phyloP scores from a whole-genome alignment of 2,888 invertebrate genomes.

The Trichogramma dendrolimi region DNA sequence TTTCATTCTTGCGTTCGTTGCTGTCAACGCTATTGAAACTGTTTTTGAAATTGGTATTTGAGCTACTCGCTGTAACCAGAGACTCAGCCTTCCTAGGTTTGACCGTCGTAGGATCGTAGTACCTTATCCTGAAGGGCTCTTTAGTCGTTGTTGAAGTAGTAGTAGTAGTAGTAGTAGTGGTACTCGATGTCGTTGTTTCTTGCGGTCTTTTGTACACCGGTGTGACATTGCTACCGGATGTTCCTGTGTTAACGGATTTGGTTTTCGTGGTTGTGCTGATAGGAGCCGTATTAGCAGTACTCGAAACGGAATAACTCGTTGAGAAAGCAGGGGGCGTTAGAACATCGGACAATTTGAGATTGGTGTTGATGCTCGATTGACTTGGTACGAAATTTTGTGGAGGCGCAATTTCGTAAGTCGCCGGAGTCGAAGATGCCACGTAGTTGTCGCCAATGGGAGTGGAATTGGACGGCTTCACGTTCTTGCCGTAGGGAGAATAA shows the following conservation, averaged over 20 bases:
- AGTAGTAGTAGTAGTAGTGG: slow-evolving; percentile 13
- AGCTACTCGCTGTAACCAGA: slow-evolving; percentile 38
- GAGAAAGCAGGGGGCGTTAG: slow-evolving; percentile 28
- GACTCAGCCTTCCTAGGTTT: slow-evolving; percentile 32
- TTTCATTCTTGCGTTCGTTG: slow-evolving; percentile 27
- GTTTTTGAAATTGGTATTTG: slow-evolving; percentile 39
- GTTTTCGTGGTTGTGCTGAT: slow-evolving; percentile 5
- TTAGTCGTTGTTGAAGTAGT: slow-evolving; percentile 21
- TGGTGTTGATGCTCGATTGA: slow-evolving; percentile 10
- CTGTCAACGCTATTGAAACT: slow-evolving; percentile 31
- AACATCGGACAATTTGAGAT: slow-evolving; percentile 27
- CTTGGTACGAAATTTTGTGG: slow-evolving; percentile 27
- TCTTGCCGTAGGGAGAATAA: slow-evolving; percentile 54
- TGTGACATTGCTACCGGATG: slow-evolving; percentile 12
- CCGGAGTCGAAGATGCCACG: slow-evolving; percentile 44
- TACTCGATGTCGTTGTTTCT: slow-evolving; percentile 13
- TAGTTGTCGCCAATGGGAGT: slow-evolving; percentile 48
- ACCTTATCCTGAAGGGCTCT: slow-evolving; percentile 42
- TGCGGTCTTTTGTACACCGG: slow-evolving; percentile 22
- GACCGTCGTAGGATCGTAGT: slow-evolving; percentile 38
- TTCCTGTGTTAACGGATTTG: slow-evolving; percentile 2
- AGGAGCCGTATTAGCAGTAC: slow-evolving; percentile 10
- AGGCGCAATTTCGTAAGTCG: slow-evolving; percentile 37
- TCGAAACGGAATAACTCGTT: slow-evolving; percentile 15
- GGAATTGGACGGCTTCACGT: slow-evolving; percentile 54